A percentile compares a stretch with the other conserved stretches of the same genome.
phyloP scores from a whole-genome alignment of 2,797 vertebrate species.

The Numenius phaeopus region DNA sequence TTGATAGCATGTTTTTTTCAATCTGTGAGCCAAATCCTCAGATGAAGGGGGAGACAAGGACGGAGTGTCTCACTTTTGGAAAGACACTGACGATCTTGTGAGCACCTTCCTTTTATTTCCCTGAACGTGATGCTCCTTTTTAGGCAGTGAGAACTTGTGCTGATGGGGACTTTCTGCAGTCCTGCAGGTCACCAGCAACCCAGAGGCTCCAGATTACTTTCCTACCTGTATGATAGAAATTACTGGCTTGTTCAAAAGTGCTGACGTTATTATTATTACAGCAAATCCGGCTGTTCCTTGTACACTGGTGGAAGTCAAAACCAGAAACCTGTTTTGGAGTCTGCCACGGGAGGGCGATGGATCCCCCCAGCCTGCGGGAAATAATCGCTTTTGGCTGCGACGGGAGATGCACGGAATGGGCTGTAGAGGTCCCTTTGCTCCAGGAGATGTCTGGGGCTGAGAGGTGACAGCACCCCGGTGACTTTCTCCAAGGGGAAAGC shows the following conservation, averaged over 20 bases:
- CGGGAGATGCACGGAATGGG: not conserved
- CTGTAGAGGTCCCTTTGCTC: slow-evolving; percentile 38
- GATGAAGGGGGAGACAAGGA: not conserved
- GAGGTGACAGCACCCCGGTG: accelerated
- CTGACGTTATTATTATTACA: accelerated
- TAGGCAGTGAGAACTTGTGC: not conserved
- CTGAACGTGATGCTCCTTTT: not conserved
- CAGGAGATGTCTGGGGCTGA: not conserved
- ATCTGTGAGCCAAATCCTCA: not conserved
- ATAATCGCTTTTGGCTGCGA: accelerated
- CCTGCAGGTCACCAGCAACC: not conserved
- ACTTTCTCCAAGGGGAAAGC: not conserved
- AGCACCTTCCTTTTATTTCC: not conserved
- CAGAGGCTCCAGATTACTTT: not conserved
- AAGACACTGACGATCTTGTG: accelerated
- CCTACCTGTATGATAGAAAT: not conserved
- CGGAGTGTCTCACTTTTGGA: accelerated
- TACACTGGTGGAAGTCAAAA: accelerated
- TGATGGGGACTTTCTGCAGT: not conserved
- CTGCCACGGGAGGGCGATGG: not conserved
- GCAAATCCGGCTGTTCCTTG: not conserved
- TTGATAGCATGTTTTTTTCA: accelerated
- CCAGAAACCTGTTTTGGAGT: not conserved
- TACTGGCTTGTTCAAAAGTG: not conserved
- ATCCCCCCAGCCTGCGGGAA: not conserved